Conservation (phyloP, 2,888 invertebrate species). For the Synanthedon myopaeformis region DNA sequence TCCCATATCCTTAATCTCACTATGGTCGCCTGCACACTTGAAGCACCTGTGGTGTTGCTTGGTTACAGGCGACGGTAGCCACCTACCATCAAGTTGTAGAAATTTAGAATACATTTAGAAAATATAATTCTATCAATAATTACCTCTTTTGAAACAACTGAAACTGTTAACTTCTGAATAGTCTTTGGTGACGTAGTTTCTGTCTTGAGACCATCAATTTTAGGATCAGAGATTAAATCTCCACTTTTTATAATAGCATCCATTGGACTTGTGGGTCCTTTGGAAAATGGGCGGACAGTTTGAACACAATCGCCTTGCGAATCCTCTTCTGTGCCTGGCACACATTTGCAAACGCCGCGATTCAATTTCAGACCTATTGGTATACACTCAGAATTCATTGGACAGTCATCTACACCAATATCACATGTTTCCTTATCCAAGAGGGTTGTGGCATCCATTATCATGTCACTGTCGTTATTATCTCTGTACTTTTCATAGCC, state of each 20-base stretch:
- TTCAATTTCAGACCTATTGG: slow-evolving; percentile 63
- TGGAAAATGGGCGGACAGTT: slow-evolving; percentile 42
- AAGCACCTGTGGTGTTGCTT: neutral
- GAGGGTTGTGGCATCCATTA: slow-evolving; percentile 61
- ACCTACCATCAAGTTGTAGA: too few species aligned
- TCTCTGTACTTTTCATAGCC: slow-evolving; percentile 49
- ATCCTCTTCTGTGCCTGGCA: slow-evolving; percentile 68
- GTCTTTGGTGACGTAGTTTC: slow-evolving; percentile 59
- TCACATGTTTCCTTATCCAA: slow-evolving; percentile 71
- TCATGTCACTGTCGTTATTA: slow-evolving; percentile 51
- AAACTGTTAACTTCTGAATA: slow-evolving; percentile 77
- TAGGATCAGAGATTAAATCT: slow-evolving; percentile 23
- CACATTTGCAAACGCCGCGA: slow-evolving; percentile 80
- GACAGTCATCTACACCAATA: slow-evolving; percentile 72
- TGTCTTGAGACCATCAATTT: slow-evolving; percentile 27
- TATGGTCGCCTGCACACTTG: neutral
- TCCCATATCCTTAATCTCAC: neutral
- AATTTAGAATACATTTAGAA: neutral
- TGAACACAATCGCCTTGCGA: slow-evolving; percentile 52
- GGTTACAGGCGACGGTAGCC: too few species aligned
- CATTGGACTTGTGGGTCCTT: slow-evolving; percentile 44
- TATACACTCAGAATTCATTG: slow-evolving; percentile 78
- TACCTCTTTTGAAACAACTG: slow-evolving; percentile 82
- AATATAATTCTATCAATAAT: neutral
- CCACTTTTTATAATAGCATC: slow-evolving; percentile 45